These are phyloP conservation scores for Protophormia terraenovae DNA, from an alignment of 2,888 invertebrate genomes.

Conservation along the genomic window DNA sequence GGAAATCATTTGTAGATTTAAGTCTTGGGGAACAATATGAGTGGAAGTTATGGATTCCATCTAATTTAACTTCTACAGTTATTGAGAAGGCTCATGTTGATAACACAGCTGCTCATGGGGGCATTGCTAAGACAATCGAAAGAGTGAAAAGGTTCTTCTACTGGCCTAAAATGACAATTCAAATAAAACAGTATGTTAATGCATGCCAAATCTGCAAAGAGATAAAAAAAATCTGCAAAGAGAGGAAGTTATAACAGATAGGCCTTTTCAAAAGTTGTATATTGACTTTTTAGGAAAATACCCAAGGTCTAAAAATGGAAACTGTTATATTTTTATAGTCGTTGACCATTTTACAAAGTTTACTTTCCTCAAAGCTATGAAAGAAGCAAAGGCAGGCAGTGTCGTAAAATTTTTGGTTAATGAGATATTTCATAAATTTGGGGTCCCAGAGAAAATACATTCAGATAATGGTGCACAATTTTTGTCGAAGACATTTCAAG, in stretches of 20 bases:
- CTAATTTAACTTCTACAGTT: neutral
- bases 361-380: neutral
- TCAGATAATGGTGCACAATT: slow-evolving; percentile 67
- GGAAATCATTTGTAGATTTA: neutral
- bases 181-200: neutral
- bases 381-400: neutral
- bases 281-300: neutral
- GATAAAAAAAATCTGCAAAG: neutral
- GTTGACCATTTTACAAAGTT: neutral
- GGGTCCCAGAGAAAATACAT: slow-evolving; percentile 7
- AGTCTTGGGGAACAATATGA: neutral
- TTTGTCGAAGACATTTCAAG: neutral
- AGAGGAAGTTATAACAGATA: neutral
- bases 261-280: neutral
- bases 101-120: slow-evolving; percentile 35
- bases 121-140: neutral
- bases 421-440: slow-evolving; percentile 70
- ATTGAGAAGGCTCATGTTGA: slow-evolving; percentile 13
- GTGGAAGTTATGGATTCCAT: neutral
- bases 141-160: slow-evolving; percentile 31
- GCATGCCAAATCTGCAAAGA: neutral
- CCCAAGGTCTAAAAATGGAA: neutral
- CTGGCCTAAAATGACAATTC: slow-evolving; percentile 6
- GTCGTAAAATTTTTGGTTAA: neutral
- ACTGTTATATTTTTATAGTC: neutral